Base-by-base conservation (phyloP, 1,140 invertebrate genomes). In the Antheraea mylitta region DNA sequence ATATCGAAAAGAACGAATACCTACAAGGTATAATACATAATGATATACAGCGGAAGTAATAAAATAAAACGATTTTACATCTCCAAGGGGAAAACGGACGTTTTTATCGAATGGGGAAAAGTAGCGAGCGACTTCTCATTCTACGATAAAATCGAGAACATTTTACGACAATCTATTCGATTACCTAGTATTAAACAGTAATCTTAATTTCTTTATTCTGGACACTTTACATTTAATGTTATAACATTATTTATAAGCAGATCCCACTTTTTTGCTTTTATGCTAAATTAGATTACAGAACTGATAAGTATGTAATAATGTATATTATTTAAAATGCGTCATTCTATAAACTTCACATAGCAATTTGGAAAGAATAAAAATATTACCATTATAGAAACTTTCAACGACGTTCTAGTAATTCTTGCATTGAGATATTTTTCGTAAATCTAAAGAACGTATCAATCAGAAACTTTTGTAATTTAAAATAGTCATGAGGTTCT, bases 31-130 rank as follows among this genome's bases (percentile, higher is more conserved):
- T 80, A 80, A 86, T 89, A 30, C 22, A 86, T 87, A 86, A 84
- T 82, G 83, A 88, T 90, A 91, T 90, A 89, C 86, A 83, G 79
- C 79, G 87, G 89, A 89, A 89, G 87, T 87, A 91, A 89, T 91
- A 91, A 90, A 91, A 91, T 91, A 90, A 91, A 91, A 91, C 87
- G 86, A 91, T 91, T 91, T 91, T 91, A 91, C 89, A 91, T 91
- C 85, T 91, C 83, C 78, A 86, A 83, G 87, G 87, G 87, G 87
- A 89, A 53, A 86, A 85, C 82, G 86, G 89, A 86, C 87, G 83
- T 91, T 91, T 91, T 90, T 90, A 86, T 85, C 78, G 86, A 90
- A 91, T 89, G 87, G 86, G 16, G 86, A 90, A 90, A 91, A 90
- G 81, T 91, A 86, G 86, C 87, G 79, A 85, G 87, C 84, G 82